Conservation (phyloP, 2,888 invertebrate species). For the Parnassius apollo region DNA sequence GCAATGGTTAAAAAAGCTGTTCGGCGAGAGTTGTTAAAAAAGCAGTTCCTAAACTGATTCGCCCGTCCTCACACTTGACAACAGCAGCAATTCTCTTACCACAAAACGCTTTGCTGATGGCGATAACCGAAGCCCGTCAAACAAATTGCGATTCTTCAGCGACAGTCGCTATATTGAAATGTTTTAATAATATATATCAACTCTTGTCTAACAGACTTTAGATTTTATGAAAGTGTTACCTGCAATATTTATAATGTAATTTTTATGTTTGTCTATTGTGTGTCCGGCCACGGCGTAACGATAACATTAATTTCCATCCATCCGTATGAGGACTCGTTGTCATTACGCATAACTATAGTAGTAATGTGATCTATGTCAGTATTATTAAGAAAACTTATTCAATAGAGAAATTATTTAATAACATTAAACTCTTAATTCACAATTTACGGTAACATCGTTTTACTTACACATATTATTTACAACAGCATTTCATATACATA, state of each 20-base stretch:
- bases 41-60: no score
- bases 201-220: no score
- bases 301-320: neutral
- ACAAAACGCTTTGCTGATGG: no score
- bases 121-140: no score
- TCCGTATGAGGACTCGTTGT: neutral
- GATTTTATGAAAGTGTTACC: neutral
- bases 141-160: no score
- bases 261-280: neutral
- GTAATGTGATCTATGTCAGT: slow-evolving; percentile 76
- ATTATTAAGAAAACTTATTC: slow-evolving; percentile 73
- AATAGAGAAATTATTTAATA: slow-evolving; percentile 81
- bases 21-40: no score
- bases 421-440: slow-evolving; percentile 81
- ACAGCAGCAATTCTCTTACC: no score
- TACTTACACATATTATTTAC: slow-evolving; percentile 80
- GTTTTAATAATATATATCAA: no score
- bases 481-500: slow-evolving; percentile 71
- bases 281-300: slow-evolving; percentile 3
- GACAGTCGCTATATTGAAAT: no score
- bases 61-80: no score
- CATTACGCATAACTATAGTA: slow-evolving; percentile 34
- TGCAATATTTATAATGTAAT: neutral
- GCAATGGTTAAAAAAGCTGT: no score
- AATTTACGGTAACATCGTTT: slow-evolving; percentile 81